These are phyloP conservation scores for Mormyrus iriodes DNA, from an alignment of 2,113 vertebrate species.

Conservation along the genomic window DNA sequence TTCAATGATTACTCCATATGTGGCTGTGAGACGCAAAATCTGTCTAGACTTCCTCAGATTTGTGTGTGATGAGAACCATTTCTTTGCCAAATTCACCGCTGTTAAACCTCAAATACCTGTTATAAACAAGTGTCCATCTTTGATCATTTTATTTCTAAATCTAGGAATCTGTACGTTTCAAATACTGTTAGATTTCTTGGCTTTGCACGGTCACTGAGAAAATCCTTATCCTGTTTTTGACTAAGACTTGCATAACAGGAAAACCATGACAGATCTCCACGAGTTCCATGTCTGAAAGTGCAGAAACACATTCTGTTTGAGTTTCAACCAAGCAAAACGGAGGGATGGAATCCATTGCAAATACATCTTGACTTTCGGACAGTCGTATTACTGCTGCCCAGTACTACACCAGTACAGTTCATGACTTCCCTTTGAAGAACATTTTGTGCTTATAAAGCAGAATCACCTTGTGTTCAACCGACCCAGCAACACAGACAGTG, in stretches of 20 bases:
- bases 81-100: neutral
- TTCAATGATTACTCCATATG: conserved; percentile 26
- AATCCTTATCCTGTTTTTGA: neutral
- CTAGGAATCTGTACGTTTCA: neutral
- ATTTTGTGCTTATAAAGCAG: neutral
- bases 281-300: neutral
- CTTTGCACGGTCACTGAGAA: neutral
- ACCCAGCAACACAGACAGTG: neutral
- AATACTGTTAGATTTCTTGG: neutral
- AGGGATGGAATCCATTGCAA: neutral
- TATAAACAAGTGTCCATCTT: neutral
- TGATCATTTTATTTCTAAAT: neutral
- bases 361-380: neutral
- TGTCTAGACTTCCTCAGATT: conserved; percentile 40
- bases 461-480: no score
- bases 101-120: neutral
- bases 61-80: neutral
- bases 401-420: no score
- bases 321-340: neutral
- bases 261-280: neutral
- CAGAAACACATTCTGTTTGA: conserved; percentile 2
- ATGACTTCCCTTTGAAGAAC: neutral
- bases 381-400: neutral
- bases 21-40: conserved; percentile 22
- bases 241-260: neutral